Base-by-base conservation (phyloP, 2,113 vertebrate genomes). In the Lophotis ruficrista region DNA sequence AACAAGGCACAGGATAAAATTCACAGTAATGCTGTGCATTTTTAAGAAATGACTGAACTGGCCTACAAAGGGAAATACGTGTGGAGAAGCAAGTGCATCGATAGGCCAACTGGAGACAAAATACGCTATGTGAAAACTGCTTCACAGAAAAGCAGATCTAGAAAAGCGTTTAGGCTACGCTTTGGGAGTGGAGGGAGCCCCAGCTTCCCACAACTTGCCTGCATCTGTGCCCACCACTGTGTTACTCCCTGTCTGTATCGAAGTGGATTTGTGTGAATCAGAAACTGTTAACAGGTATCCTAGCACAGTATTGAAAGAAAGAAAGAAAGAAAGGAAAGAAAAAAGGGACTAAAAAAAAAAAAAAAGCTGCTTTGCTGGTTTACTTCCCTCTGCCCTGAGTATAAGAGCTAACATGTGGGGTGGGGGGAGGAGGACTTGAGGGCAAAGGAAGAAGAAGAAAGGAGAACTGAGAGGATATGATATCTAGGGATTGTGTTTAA, bases 401-500 rank as follows among this genome's bases (percentile, higher is more conserved):
- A 47, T 25, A 15, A 33, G 10, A 53, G 9, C 9, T 60, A 66
- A 82, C 4, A 2, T 14, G 30, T 27, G 9, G 8, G 7, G 12
- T 30, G 30, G 5, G 21, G 1, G 6, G 3, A 7, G 5, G 20
- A 38, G 14, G 24, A 33, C n/a, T 0, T 0, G 4, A 61, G 21
- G n/a, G 16, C 69, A 84, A 50, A 56, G n/a, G 30, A 92, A 35
- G 43, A 91, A 92, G 64, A 10, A 68, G 24, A 89, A 89, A 62
- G n/a, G 31, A 90, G 77, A 89, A 89, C 51, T 23, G 56, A 78
- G 12, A 92, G 57, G 72, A 78, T 53, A 48, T 21, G 31, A 6
- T 60, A 93, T 58, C 89, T 64, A 93, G 56, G 77, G 72, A 95
- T 69, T 87, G 81, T 87, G 53, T 91, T 94, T 91, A 76, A 95